Conservation (phyloP, 2,888 invertebrate species). For the Erpobdella octoculata region DNA sequence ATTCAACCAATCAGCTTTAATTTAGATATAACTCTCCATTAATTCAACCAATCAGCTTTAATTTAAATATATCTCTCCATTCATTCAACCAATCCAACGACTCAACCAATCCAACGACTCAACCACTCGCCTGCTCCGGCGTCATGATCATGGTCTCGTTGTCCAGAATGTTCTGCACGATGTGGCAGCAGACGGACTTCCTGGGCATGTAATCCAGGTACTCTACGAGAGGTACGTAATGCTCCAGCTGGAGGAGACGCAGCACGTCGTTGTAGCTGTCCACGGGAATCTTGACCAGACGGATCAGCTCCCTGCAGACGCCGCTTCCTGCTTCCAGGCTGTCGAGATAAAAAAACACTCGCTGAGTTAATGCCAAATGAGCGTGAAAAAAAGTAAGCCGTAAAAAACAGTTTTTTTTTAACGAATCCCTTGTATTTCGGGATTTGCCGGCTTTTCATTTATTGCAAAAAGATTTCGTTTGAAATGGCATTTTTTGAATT, state of each 20-base stretch:
- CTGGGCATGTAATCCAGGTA: conserved; percentile 79
- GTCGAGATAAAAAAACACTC: no score
- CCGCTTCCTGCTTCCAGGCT: conserved; percentile 49
- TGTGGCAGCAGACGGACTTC: conserved; percentile 75
- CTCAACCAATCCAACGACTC: neutral
- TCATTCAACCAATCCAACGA: conserved; percentile 8
- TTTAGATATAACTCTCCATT: neutral
- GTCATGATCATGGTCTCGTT: conserved; percentile 77
- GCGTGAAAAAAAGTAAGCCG: no score
- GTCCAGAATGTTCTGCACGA: conserved; percentile 81
- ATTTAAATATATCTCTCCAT: neutral
- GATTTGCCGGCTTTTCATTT: no score
- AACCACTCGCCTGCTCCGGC: conserved; percentile 72
- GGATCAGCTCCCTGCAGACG: conserved; percentile 84
- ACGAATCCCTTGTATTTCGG: no score
- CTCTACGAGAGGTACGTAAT: conserved; percentile 76
- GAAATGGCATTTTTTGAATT: no score
- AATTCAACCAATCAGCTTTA: neutral
- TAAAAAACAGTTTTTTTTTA: no score
- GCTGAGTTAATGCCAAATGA: no score
- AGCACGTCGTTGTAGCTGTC: conserved; percentile 88
- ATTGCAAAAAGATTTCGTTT: no score
- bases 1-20: neutral
- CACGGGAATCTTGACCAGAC: conserved; percentile 84
- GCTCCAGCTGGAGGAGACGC: conserved; percentile 73